Evolutionary conservation across 1,140 invertebrate species (phyloP).

Genomic region (Neotoxoptera formosana): DNA sequence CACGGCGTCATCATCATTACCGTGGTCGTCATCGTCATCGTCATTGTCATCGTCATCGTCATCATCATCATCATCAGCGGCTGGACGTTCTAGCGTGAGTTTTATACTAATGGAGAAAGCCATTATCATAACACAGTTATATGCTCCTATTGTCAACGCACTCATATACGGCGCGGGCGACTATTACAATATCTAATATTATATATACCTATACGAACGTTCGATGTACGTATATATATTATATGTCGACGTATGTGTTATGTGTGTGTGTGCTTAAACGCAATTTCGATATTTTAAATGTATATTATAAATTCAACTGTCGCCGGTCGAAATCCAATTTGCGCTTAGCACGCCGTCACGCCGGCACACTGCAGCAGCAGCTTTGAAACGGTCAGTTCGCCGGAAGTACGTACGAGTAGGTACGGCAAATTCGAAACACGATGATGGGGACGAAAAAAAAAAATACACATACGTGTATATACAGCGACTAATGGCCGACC

Average conservation of each 20-base stretch:
- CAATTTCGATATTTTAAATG: slow-evolving; percentile 26
- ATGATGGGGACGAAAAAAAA: background rate
- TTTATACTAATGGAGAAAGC: slow-evolving; percentile 27
- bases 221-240: background rate
- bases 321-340: background rate
- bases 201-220: background rate
- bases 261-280: background rate
- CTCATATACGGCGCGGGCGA: background rate
- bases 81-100: background rate
- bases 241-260: background rate
- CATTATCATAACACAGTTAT: background rate
- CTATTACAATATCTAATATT: background rate
- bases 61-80: background rate
- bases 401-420: background rate
- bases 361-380: background rate
- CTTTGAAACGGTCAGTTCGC: background rate
- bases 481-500: background rate
- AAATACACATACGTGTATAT: background rate
- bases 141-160: background rate
- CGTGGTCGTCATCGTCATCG: background rate
- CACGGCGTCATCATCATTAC: background rate
- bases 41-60: too few species aligned
- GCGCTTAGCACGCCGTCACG: background rate
- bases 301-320: background rate
- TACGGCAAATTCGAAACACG: background rate